Conservation (phyloP, 2,888 invertebrate species). For the Harpalus rubripes region DNA sequence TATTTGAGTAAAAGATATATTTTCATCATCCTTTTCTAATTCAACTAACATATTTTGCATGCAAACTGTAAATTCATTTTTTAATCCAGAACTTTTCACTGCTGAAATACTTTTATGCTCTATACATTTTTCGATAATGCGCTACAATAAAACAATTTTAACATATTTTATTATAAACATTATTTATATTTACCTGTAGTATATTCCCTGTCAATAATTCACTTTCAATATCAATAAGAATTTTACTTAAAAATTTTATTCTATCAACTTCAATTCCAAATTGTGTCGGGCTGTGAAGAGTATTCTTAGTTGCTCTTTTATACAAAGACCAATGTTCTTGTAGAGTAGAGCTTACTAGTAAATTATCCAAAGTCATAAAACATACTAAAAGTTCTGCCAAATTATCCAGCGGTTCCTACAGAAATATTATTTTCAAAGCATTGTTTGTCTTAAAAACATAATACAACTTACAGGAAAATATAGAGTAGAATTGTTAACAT, state of each 20-base stretch:
- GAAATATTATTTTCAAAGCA: slow-evolving; percentile 75
- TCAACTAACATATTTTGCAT: slow-evolving; percentile 82
- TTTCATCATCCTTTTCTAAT: slow-evolving; percentile 82
- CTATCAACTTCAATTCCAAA: slow-evolving; percentile 82
- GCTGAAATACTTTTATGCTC: slow-evolving; percentile 73
- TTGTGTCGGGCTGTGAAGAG: slow-evolving; percentile 82
- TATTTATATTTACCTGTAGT: slow-evolving; percentile 80
- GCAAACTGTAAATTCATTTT: slow-evolving; percentile 84
- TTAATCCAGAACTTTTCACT: slow-evolving; percentile 75
- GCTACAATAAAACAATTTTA: slow-evolving; percentile 70
- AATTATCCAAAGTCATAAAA: slow-evolving; percentile 84
- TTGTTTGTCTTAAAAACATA: slow-evolving; percentile 28
- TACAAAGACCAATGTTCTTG: slow-evolving; percentile 89
- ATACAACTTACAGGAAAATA: slow-evolving; percentile 74
- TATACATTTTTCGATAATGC: slow-evolving; percentile 74
- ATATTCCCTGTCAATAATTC: slow-evolving; percentile 85
- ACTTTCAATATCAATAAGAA: slow-evolving; percentile 85
- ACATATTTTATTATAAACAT: slow-evolving; percentile 29
- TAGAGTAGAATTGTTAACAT: slow-evolving; percentile 72
- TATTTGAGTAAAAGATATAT: slow-evolving; percentile 79
- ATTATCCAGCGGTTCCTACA: slow-evolving; percentile 78
- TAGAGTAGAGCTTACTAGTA: slow-evolving; percentile 80
- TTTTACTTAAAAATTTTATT: slow-evolving; percentile 84
- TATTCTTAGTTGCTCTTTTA: slow-evolving; percentile 85
- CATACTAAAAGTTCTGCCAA: slow-evolving; percentile 85